Conservation (phyloP, 2,113 vertebrate species). For the Larimichthys crocea region DNA sequence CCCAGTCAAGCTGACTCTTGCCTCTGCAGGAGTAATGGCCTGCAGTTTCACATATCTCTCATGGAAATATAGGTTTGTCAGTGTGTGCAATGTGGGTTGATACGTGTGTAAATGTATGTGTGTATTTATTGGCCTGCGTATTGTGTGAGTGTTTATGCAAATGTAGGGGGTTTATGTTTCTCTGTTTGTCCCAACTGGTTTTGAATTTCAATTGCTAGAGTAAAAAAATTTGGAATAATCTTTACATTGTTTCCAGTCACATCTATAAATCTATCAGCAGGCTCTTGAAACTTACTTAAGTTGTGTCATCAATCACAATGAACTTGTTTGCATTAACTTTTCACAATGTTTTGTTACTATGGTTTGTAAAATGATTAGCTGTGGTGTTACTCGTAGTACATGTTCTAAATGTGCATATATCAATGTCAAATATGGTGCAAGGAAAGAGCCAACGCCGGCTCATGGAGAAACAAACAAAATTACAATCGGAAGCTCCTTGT, state of each 20-base stretch:
- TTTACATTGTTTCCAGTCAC: background rate
- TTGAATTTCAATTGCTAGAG: background rate
- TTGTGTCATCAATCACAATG: background rate
- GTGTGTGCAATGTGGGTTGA: conserved; percentile 1
- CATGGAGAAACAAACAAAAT: background rate
- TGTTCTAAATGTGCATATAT: background rate
- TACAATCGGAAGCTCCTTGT: background rate
- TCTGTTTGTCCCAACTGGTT: background rate
- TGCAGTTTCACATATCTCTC: conserved; percentile 48
- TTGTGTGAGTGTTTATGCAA: background rate
- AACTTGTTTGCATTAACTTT: background rate
- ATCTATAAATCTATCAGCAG: background rate
- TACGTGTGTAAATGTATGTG: background rate
- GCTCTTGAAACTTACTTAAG: background rate
- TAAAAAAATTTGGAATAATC: background rate
- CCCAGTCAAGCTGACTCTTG: conserved; percentile 41
- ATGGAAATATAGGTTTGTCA: conserved; percentile 40
- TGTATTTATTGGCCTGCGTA: conserved; percentile 4
- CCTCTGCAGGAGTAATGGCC: conserved; percentile 55
- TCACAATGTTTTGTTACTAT: background rate
- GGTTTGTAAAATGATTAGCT: background rate
- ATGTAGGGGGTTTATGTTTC: background rate
- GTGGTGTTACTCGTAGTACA: background rate
- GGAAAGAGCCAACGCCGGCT: no score
- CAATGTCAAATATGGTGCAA: background rate